Base-by-base conservation (phyloP, 2,888 invertebrate genomes). In the Gymnosoma rotundatum region DNA sequence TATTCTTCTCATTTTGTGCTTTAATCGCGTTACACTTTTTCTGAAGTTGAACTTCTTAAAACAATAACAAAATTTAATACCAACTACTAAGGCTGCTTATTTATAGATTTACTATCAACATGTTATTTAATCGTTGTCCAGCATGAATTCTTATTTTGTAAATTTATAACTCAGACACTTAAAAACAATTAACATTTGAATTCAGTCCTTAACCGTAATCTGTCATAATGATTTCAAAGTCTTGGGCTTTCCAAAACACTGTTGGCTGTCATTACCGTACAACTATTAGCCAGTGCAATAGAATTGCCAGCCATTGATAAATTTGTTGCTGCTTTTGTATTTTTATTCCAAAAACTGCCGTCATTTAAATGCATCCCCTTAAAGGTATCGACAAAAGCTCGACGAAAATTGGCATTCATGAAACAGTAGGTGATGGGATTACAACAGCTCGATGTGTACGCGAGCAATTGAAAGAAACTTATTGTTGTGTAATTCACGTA, bases 371-470 rank as follows among this genome's bases (percentile, higher is more conserved):
- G 88, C 78, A 91, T 86, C 0, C 91, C 91, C 83, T 95, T 94
- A 91, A 97, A 96, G 0, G 96, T 94, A 70, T 95, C 94, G 66
- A 97, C 93, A 90, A 97, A 97, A 0, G 96, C 96, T 86, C 96
- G 95, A 14, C 97, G 93, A 90, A 98, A 98, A 90, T 96, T 96
- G 87, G 95, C 94, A 92, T 97, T 98, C 97, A 98, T 97, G 93
- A 98, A 97, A 92, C 97, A 97, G 91, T 97, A 98, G 0, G 97
- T 98, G 88, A 98, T 97, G 0, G 97, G 98, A 91, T 98, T 98
- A 91, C 96, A 96, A 91, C 97, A 97, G 16, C 96, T 96, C 0
- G 96, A 96, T 70, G 96, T 94, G 90, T 97, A 97, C 0, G 97
- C 96, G 64, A 97, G 91, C 21, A 97, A 93, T 85, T 97, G 97